Conservation (phyloP, 2,113 vertebrate species). For the Haemorhous mexicanus region DNA sequence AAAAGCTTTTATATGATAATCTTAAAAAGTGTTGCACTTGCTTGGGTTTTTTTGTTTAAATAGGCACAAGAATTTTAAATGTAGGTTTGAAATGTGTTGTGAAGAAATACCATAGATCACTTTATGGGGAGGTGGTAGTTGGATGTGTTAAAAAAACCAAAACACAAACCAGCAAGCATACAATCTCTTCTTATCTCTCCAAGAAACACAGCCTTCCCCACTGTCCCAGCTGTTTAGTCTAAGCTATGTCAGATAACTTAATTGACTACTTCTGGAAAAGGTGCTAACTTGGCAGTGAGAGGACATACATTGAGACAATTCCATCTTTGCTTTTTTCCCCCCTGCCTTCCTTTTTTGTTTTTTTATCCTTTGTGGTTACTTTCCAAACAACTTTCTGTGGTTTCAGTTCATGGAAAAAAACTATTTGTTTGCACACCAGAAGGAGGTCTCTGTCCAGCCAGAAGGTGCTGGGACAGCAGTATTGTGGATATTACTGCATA, state of each 20-base stretch:
- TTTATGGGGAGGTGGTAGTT: not conserved
- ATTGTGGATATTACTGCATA: not conserved
- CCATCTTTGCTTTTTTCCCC: not conserved
- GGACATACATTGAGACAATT: not conserved
- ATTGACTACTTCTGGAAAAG: not conserved
- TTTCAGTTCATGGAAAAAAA: conserved; percentile 25
- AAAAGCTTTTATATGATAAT: not conserved
- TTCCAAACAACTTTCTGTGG: not conserved
- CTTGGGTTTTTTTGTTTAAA: not conserved
- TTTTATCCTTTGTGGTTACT: not conserved
- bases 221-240: not conserved
- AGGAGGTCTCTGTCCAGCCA: conserved; percentile 10
- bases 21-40: not conserved
- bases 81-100: not conserved
- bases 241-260: not conserved
- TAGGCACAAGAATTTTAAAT: not conserved
- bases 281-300: not conserved
- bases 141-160: not conserved
- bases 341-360: not conserved
- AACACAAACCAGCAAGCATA: not conserved
- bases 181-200: not conserved
- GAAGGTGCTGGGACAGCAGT: not conserved
- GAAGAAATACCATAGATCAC: not conserved
- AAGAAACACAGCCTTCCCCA: not conserved
- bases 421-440: not conserved